phyloP scores from a whole-genome alignment of 1,140 invertebrate species.

The Drosophila pseudoobscura region DNA sequence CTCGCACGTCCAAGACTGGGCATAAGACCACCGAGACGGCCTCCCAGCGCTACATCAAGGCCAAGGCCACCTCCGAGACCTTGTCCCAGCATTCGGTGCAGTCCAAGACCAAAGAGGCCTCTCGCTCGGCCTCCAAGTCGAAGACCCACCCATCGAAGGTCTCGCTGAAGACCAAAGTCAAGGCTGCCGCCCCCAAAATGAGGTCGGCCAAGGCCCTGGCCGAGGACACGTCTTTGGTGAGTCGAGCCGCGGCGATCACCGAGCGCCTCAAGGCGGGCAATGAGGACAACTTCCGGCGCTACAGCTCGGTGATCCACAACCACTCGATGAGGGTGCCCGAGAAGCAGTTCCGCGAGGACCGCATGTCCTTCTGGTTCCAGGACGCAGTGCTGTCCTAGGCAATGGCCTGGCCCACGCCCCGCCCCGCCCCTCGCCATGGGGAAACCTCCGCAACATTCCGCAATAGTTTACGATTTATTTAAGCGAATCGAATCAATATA shows the following conservation, averaged over 20 bases:
- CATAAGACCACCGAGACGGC: background rate
- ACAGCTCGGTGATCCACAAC: conserved; percentile 26
- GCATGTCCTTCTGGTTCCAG: conserved; percentile 63
- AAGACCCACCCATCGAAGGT: background rate
- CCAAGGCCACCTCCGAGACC: background rate
- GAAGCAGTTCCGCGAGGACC: conserved; percentile 40
- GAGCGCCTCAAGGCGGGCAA: conserved; percentile 58
- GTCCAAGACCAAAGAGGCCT: background rate
- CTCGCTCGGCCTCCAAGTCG: background rate
- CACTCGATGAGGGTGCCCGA: conserved; percentile 29
- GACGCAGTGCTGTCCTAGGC: conserved; percentile 61
- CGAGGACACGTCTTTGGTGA: conserved; percentile 11
- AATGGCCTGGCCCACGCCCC: background rate
- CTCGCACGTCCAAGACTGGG: no score
- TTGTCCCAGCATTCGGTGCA: background rate
- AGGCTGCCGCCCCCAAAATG: background rate
- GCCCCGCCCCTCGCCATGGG: background rate
- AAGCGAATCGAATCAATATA: background rate
- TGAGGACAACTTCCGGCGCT: conserved; percentile 46
- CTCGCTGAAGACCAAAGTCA: no score
- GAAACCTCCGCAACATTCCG: no score
- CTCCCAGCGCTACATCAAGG: background rate
- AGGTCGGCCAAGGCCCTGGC: background rate
- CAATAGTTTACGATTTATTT: conserved; percentile 2
- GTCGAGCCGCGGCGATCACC: conserved; percentile 33